Base-by-base conservation (phyloP, 2,113 vertebrate genomes). In the Cynocephalus volans region DNA sequence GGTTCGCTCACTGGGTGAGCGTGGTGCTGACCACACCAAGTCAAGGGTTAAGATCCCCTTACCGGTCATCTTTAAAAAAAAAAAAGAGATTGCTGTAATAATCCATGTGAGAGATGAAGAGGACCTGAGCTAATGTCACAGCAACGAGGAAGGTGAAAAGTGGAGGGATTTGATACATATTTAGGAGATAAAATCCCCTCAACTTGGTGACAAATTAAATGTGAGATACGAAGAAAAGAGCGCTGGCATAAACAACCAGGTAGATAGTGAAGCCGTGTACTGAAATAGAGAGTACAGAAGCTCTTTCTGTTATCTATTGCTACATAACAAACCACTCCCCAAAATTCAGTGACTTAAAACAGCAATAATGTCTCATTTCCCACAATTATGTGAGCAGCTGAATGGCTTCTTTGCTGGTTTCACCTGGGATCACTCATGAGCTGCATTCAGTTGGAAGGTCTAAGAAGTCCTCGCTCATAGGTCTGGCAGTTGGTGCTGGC, bases 331-430 rank as follows among this genome's bases (percentile, higher is more conserved):
- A 93, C 28, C 31, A 79, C 10, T 64, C 77, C 41, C 70, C 3
- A 54, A 91, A 93, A 75, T 50, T 81, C 60, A 85, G 48, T 77
- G 62, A 33, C 73, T 92, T 70, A 65, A 73, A 73, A 76, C 33
- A 85, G 26, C 67, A 94, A 54, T 80, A n/a, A 76, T 58, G n/a
- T 80, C 76, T 91, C 93, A 50, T 75, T 95, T 83, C 67, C 88
- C 70, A 75, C 31, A 93, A 14, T 80, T 93, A 56, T 91, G 50
- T 56, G 45, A 31, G 14, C 76, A 67, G 64, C 3, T 80, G 65
- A 86, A 24, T 45, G 33, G 1, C 58, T 67, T 9, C 28, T n/a
- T 48, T 69, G 56, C n/a, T 33, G n/a, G 18, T 76, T 92, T 64
- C 88, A 79, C 33, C 5, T 50, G 18, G 14, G 24, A 23, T 83